Evolutionary conservation across 2,113 vertebrate genomes (phyloP), one percentile per base, ranked within the genome.

Genomic region (Petrocephalus microphthalmus): DNA sequence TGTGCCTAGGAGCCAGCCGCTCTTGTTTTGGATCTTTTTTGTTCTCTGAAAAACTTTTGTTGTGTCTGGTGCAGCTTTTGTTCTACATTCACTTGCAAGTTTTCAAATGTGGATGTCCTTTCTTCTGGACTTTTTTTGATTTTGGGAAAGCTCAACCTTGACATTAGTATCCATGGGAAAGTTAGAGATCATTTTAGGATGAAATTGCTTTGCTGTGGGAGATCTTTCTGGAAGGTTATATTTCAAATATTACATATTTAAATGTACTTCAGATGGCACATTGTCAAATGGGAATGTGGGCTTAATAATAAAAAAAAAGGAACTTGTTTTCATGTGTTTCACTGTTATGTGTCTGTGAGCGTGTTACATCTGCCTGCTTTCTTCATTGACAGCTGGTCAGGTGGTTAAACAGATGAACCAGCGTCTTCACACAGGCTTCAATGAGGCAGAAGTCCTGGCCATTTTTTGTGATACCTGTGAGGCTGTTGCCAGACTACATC

Each of bases 341-440:
- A n/a, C 29, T 86, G 29, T 42, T 15, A 17, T 45, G 85, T 0
- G 2, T 29, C 49, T 53, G 29, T 11, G 45, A 45, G 37, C n/a
- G 15, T 83, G 33, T 78, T 60, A 49, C 54, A 22, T 49, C 19
- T 90, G 2, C 8, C 78, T 7, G 13, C 10, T 4, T 84, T 33
- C 7, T 89, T 11, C 5, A 15, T 90, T 90, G 51, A 90, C 92
- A 99, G 98, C 97, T 88, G 98, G 98, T 5, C 98, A 99, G 89
- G 96, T 99, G 87, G 98, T 99, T 92, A 98, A 98, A 92, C 98
- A 99, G 94, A 99, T 99, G 98, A 99, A 99, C 90, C 97, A 97
- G 95, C 95, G 96, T 47, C 90, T 99, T 86, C 97, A 96, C 56
- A 96, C 96, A 3, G 98, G 98, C 84, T 99, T 99, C 91, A 97